Conservation (phyloP, 1,140 invertebrate species). For the Periplaneta americana region DNA sequence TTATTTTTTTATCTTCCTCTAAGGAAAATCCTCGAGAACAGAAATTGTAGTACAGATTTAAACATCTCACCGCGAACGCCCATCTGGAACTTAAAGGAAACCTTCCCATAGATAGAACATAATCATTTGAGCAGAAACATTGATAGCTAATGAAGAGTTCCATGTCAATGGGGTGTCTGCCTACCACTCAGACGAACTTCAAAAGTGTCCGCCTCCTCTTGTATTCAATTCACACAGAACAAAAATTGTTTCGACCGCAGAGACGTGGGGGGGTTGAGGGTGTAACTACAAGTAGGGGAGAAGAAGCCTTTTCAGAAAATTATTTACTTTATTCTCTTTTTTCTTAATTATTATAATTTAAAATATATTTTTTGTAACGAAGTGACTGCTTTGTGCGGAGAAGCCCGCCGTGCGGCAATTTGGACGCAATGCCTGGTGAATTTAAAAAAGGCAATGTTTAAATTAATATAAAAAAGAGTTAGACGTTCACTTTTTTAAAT, state of each 20-base stretch:
- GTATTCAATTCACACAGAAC: too few relatives aligned
- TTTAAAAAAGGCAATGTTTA: neutral
- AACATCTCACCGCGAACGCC: too few relatives aligned
- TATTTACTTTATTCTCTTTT: neutral
- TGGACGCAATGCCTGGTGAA: neutral
- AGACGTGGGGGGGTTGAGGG: neutral
- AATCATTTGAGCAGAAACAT: too few relatives aligned
- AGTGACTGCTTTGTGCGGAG: neutral
- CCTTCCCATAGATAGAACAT: too few relatives aligned
- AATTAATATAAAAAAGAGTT: neutral
- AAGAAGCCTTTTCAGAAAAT: neutral
- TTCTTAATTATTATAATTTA: neutral
- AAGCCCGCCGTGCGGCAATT: neutral
- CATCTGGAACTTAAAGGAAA: too few relatives aligned
- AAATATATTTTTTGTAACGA: neutral
- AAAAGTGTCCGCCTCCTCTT: too few relatives aligned
- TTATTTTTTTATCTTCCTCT: too few relatives aligned
- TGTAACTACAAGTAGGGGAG: neutral
- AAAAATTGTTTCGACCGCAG: neutral
- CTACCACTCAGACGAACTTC: too few relatives aligned
- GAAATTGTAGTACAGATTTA: too few relatives aligned
- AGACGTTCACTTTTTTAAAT: neutral
- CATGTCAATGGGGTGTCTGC: too few relatives aligned
- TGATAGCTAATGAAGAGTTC: too few relatives aligned
- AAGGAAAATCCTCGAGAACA: too few relatives aligned